Base-by-base conservation (phyloP, 2,113 vertebrate species). In the Trochalopteron elliotii region DNA sequence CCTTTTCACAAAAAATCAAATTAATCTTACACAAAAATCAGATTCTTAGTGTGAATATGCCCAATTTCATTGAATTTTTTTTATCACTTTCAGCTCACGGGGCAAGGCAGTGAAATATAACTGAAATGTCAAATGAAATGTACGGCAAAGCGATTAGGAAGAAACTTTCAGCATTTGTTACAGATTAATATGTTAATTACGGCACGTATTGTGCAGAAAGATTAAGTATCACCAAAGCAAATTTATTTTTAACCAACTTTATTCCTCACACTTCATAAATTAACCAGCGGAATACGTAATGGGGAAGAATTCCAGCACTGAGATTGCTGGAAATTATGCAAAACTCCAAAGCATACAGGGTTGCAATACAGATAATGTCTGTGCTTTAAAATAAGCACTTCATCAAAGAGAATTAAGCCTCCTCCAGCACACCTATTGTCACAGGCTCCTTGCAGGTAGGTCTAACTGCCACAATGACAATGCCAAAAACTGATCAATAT, bases 101-200 rank as follows among this genome's bases (percentile, higher is more conserved):
- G 87, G 76, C 59, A 72, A 94, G 42, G 28, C 75, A 87, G 49
- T 83, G 94, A 96, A 96, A 96, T 87, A 92, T 31, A 92, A 96
- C 75, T 78, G 88, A 94, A 93, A 87, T 91, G 97, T 92, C 94
- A 96, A 94, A 78, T 50, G 35, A 89, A 96, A 95, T 83, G 71
- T 93, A 96, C 28, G 91, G 91, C 91, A 90, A 94, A 94, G 69
- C 2, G 75, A 97, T 96, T 97, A 94, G 81, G 63, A 92, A 93
- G 90, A 94, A 96, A 97, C 63, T 97, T 96, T 67, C 11, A 90
- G 67, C 65, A 89, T 97, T 97, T 95, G 77, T 94, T 95, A 95
- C 88, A 97, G 95, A 96, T 97, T 94, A 97, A 94, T 96, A 97
- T 96, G 94, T 95, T 97, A 97, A 98, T 97, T 97, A 96, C 18